These are phyloP conservation scores for Heteractis magnifica DNA, from an alignment of 92 coral and sea anemone genomes.

Conservation along the genomic window DNA sequence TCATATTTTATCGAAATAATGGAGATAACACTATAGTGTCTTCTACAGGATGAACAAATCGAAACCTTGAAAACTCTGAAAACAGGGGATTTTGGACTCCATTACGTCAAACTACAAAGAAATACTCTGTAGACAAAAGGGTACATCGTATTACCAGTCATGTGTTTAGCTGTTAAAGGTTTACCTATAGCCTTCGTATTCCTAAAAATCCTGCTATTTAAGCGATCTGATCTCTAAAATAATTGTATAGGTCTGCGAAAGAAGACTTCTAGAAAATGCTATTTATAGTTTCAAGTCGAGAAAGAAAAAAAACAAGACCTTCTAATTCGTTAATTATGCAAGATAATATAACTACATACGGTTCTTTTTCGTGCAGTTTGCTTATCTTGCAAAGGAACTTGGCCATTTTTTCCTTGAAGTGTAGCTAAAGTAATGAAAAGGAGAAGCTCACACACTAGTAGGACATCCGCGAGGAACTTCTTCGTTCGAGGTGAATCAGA, in stretches of 20 bases:
- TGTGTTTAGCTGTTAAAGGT: background rate
- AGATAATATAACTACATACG: slow-evolving; percentile 18
- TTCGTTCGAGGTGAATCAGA: slow-evolving; percentile 47
- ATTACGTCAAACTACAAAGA: background rate
- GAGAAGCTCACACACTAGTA: slow-evolving; percentile 77
- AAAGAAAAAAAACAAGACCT: slow-evolving; percentile 5
- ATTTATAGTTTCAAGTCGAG: slow-evolving; percentile 6
- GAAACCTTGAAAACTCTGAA: background rate
- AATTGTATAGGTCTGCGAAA: background rate
- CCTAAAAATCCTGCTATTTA: background rate
- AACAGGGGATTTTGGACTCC: background rate
- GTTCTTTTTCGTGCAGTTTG: slow-evolving; percentile 30
- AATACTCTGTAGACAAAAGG: background rate
- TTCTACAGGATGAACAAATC: background rate
- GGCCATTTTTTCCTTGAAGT: slow-evolving; percentile 60
- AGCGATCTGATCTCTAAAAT: background rate
- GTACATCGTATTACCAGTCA: background rate
- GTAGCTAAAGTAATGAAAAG: slow-evolving; percentile 72
- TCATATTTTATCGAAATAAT: background rate
- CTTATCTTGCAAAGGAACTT: slow-evolving; percentile 36
- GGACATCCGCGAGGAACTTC: slow-evolving; percentile 73
- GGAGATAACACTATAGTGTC: background rate
- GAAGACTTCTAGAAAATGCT: slow-evolving; percentile 11
- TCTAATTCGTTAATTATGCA: slow-evolving; percentile 1
- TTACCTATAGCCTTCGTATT: background rate